Base-by-base conservation (phyloP, 2,888 invertebrate genomes). In the Idaea biselata region DNA sequence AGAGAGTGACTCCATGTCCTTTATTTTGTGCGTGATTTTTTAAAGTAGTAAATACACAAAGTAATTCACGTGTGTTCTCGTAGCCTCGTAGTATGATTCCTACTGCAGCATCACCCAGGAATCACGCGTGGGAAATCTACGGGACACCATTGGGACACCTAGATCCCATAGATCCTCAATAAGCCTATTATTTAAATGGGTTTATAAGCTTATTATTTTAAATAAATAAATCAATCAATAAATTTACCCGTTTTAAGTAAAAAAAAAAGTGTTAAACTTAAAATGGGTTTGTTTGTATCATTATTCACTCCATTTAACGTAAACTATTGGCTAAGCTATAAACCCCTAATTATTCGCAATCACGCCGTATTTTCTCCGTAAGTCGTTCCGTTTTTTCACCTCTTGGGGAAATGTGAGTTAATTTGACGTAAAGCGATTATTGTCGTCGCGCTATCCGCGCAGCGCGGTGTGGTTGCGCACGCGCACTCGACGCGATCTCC, bases 321-420 rank as follows among this genome's bases (percentile, higher is more conserved):
- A 25, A 25, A 25, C 25, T 25, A 25, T 25, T 63, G 65, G 79
- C 72, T 68, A 81, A 83, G 82, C 78, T 78, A 77, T 78, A 77
- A 82, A 82, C 80, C 84, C 81, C 78, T 78, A 76, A 86, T 88
- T 82, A 86, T 86, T 85, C 85, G 86, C 85, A 86, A 85, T 80
- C 75, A 80, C 76, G 80, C 77, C 71, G 78, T 73, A 84, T 90
- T 89, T 90, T 89, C 88, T 85, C 84, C 77, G 80, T 80, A 81
- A 84, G 79, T 79, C 76, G 84, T 84, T 86, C 83, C 80, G 87
- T 88, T 88, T 89, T 89, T 88, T 87, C 83, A 84, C 80, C 82
- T 84, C 85, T 77, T 71, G 84, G 87, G 86, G 88, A 89, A 90
- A 91, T 86, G 86, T 80, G 77, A 84, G 83, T 78, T 85, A 86